Conservation (phyloP, 2,797 vertebrate species). For the Mus caroli region DNA sequence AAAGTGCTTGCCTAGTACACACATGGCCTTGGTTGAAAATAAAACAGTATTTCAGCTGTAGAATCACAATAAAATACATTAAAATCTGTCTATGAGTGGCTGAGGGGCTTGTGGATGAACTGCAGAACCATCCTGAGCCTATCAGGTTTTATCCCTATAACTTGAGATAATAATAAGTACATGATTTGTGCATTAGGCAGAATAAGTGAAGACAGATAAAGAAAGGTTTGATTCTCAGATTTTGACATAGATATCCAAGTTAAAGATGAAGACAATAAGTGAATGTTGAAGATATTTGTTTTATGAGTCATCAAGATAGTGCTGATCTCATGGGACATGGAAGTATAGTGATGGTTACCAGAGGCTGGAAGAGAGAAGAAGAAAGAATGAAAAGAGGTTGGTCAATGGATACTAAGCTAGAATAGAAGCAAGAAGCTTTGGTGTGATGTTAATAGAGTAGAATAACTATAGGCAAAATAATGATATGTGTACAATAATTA, state of each 20-base stretch:
- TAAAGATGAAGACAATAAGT: neutral
- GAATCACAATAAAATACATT: conserved; percentile 45
- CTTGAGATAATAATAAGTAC: neutral
- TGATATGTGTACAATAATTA: neutral
- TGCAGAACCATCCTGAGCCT: conserved; percentile 24
- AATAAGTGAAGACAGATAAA: conserved; percentile 34
- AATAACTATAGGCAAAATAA: neutral
- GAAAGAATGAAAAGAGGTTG: neutral
- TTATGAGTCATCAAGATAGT: conserved; percentile 53
- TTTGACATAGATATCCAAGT: conserved; percentile 30
- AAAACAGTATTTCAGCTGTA: neutral
- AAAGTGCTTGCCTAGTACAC: neutral
- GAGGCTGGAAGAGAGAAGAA: neutral
- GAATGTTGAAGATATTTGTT: conserved; percentile 26
- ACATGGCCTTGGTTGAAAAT: neutral
- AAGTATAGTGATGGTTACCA: neutral
- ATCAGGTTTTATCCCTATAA: conserved; percentile 42
- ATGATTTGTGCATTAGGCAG: neutral
- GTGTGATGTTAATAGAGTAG: neutral
- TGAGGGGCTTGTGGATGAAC: neutral
- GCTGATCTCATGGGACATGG: neutral
- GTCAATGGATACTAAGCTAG: neutral
- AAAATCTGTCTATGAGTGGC: conserved; percentile 5
- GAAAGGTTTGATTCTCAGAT: conserved; percentile 24
- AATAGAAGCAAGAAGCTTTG: neutral